Evolutionary conservation across 2,113 vertebrate genomes (phyloP), one percentile per base, ranked within the genome.

Genomic region (Campylomormyrus numenius): DNA sequence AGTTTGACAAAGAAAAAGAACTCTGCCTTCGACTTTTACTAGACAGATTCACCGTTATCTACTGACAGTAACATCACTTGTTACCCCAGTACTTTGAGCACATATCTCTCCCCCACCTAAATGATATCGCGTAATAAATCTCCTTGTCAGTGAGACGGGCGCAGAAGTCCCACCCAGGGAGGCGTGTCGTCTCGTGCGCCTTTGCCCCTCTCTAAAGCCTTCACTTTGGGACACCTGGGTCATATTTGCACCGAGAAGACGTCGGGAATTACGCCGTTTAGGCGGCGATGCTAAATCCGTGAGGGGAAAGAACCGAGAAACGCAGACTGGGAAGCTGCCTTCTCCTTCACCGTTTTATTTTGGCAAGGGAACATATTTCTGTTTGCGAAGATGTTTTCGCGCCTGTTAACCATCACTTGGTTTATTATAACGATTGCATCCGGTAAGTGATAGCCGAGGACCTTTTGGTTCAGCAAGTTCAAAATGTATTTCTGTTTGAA

Each of bases 201-300:
- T 31, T 62, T 19, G 10, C 50, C 15, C 31, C 35, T 2, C 13
- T 85, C 83, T 88, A 70, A 39, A 88, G 42, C 88, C 56, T 48
- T 88, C 15, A 88, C 35, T 49, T 77, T 45, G 88, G 66, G 66
- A 74, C 62, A 88, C 88, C 88, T 88, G 87, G 87, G 19, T 13
- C 45, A 88, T 13, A 74, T 66, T 8, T 74, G 66, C 58, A 49
- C 58, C 3, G 45, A 24, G 6, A 46, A 35, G 42, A 66, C 45
- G 66, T 10, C 9, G 21, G 42, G 56, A 56, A 24, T 46, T 46
- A 27, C 39, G 48, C 4, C 13, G 15, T 27, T 66, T 11, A 56
- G 24, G 13, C 24, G 66, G 10, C 13, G 21, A 46, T 46, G 66
- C 24, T 35, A 88, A 88, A 70, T 3, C 62, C 3, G 62, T 70